phyloP scores from a whole-genome alignment of 2,113 vertebrate genomes.

The Thamnaconus septentrionalis region DNA sequence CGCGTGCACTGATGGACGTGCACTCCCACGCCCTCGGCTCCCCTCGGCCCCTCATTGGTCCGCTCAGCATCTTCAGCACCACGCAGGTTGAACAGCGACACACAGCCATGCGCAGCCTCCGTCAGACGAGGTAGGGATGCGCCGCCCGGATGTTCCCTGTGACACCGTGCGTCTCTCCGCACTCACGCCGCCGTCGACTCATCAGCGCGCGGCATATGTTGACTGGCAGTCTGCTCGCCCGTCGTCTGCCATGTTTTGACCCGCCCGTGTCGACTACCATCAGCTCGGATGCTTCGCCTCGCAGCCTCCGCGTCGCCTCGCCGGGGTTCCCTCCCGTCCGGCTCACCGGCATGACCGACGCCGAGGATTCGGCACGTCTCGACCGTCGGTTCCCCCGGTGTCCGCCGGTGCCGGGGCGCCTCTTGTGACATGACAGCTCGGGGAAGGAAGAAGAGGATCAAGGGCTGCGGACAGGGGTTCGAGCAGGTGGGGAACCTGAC shows the following conservation, averaged over 20 bases:
- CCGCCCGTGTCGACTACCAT: constrained; percentile 12
- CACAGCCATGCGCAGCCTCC: constrained; percentile 35
- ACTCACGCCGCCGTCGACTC: too few species aligned
- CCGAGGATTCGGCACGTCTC: constrained; percentile 14
- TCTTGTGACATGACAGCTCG: constrained; percentile 78
- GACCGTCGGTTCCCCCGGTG: constrained; percentile 41
- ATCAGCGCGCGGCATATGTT: background rate
- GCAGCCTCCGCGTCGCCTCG: constrained; percentile 9
- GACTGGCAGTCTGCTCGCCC: background rate
- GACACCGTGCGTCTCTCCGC: too few species aligned
- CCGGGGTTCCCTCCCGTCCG: constrained; percentile 30
- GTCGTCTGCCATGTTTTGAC: background rate
- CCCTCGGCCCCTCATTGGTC: constrained; percentile 57
- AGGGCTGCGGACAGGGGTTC: constrained; percentile 56
- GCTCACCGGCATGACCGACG: constrained; percentile 53
- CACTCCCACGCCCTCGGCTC: constrained; percentile 47
- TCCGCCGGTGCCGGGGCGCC: constrained; percentile 52
- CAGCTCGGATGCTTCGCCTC: constrained; percentile 34
- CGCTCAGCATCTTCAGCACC: constrained; percentile 69
- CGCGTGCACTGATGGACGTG: constrained; percentile 30
- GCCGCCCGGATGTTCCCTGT: background rate
- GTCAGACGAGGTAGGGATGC: constrained; percentile 25
- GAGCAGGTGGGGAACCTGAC: constrained; percentile 4
- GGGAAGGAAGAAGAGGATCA: constrained; percentile 71
- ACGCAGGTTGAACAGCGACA: constrained; percentile 69